A percentile compares a stretch with the other conserved stretches of the same genome.
phyloP scores from a whole-genome alignment of 2,113 vertebrate genomes.

The Etheostoma spectabile region DNA sequence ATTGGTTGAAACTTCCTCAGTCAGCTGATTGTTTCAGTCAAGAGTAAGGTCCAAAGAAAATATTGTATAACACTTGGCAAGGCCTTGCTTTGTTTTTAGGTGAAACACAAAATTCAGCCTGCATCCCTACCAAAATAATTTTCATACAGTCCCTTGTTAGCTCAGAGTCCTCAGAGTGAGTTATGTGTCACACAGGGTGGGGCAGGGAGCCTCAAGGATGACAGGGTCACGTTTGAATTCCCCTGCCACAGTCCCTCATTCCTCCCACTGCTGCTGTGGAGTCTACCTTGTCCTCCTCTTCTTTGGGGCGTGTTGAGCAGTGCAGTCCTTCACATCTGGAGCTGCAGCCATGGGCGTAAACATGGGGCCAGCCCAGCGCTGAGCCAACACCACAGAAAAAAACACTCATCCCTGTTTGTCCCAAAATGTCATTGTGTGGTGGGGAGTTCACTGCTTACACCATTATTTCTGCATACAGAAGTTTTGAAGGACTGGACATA shows the following conservation, averaged over 20 bases:
- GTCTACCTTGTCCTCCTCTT: conserved; percentile 33
- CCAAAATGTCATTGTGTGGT: conserved; percentile 32
- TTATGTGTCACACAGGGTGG: conserved; percentile 38
- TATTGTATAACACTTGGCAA: background rate
- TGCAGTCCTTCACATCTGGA: conserved; percentile 79
- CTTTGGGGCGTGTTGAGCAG: conserved; percentile 36
- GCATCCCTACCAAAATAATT: background rate
- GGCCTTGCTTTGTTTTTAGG: background rate
- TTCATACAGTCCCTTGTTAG: conserved; percentile 16
- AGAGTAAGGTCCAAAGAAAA: conserved; percentile 9
- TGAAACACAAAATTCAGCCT: background rate
- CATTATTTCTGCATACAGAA: conserved; percentile 21
- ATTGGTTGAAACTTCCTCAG: background rate
- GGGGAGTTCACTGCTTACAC: conserved; percentile 29
- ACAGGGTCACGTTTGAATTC: conserved; percentile 54
- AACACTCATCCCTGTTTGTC: conserved; percentile 15
- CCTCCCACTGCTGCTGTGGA: conserved; percentile 36
- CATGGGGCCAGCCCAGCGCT: conserved; percentile 74
- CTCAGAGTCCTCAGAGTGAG: conserved; percentile 22
- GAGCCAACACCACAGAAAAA: conserved; percentile 66
- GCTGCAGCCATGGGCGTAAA: conserved; percentile 65
- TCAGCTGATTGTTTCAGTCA: background rate
- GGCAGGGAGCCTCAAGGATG: conserved; percentile 20
- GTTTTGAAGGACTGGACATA: background rate
- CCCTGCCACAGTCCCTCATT: conserved; percentile 20